Percentiles rank a stretch among this genome's conserved stretches.
These are phyloP conservation scores for Stratiolaelaps scimitus DNA, from an alignment of 1,140 invertebrate species.

Conservation along the genomic window DNA sequence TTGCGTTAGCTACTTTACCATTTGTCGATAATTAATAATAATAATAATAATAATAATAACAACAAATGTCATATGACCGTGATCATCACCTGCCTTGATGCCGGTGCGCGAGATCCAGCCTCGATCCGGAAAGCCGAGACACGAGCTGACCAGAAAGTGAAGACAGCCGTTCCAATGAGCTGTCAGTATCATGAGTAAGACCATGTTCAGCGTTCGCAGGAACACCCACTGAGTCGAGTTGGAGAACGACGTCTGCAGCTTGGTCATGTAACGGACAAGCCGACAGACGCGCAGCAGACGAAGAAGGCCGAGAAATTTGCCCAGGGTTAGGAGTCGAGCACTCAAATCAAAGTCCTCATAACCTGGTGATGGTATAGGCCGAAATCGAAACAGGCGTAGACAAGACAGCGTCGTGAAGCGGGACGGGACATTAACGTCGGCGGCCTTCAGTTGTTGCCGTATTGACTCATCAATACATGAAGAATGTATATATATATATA, in stretches of 20 bases:
- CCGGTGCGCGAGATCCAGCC: slow-evolving; percentile 15
- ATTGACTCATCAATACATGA: no score
- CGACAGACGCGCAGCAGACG: slow-evolving; percentile 11
- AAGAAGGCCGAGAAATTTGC: slow-evolving; percentile 14
- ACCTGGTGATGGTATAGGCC: neutral
- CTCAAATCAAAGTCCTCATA: neutral
- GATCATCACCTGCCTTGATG: slow-evolving; percentile 7
- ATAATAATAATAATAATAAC: no score
- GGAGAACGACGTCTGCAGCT: slow-evolving; percentile 18
- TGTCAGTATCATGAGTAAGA: slow-evolving; percentile 14
- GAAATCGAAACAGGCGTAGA: neutral
- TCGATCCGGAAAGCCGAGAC: slow-evolving; percentile 16
- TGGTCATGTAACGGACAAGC: slow-evolving; percentile 13
- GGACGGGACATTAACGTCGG: no score
- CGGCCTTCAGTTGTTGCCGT: no score
- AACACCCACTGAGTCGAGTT: slow-evolving; percentile 12
- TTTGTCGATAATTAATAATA: no score
- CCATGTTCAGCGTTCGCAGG: slow-evolving; percentile 10
- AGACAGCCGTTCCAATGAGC: slow-evolving; percentile 22
- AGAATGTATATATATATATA: no score
- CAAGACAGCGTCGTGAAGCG: no score
- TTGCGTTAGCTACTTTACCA: no score
- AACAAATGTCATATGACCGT: no score
- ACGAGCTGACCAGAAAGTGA: slow-evolving; percentile 10
- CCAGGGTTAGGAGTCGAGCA: neutral